Evolutionary conservation across 2,888 invertebrate genomes (phyloP).

Genomic region (Panzeria rudis): DNA sequence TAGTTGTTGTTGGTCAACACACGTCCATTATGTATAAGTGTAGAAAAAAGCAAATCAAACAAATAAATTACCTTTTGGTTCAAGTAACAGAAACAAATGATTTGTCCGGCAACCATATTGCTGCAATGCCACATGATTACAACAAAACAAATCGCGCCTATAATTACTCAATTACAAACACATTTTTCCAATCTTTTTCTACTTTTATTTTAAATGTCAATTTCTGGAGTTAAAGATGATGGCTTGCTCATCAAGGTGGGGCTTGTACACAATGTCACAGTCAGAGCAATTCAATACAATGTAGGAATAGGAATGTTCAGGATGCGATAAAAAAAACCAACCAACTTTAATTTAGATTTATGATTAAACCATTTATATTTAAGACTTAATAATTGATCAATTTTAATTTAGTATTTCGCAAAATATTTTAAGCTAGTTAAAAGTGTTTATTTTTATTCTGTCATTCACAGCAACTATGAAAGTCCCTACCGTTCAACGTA

Average conservation of each 20-base stretch:
- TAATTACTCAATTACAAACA: constrained; percentile 73
- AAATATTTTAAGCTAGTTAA: constrained; percentile 3
- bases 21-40: constrained; percentile 56
- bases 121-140: constrained; percentile 24
- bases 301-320: neutral
- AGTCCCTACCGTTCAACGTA: constrained; percentile 85
- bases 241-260: constrained; percentile 34
- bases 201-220: constrained; percentile 34
- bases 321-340: neutral
- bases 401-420: constrained; percentile 48
- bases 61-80: constrained; percentile 57
- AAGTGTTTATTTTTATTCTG: constrained; percentile 8
- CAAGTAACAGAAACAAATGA: constrained; percentile 42
- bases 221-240: constrained; percentile 38
- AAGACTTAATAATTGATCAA: constrained; percentile 78
- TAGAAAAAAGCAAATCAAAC: constrained; percentile 33
- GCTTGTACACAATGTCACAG: neutral
- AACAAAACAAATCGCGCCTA: constrained; percentile 58
- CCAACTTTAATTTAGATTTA: constrained; percentile 68
- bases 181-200: constrained; percentile 37
- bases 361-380: constrained; percentile 79
- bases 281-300: neutral
- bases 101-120: constrained; percentile 16
- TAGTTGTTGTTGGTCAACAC: constrained; percentile 29
- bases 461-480: constrained; percentile 82